A percentile compares a stretch with the other conserved stretches of the same genome.
Conservation (phyloP, 1,140 invertebrate species). For the Brachionus koreanus region DNA sequence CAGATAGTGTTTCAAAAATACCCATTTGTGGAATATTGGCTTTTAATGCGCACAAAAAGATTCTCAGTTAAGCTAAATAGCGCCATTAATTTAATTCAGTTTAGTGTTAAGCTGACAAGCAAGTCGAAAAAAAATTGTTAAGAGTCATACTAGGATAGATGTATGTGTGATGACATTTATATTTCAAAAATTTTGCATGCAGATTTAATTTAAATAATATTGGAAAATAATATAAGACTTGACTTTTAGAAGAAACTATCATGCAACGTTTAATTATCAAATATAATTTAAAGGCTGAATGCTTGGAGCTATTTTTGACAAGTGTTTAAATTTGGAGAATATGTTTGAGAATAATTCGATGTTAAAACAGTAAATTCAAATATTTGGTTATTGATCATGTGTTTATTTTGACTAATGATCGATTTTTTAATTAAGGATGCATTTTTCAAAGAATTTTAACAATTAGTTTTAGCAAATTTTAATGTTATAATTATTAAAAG, state of each 20-base stretch:
- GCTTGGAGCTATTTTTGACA: not conserved
- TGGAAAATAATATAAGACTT: not conserved
- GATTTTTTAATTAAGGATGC: not conserved
- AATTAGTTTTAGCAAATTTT: not conserved
- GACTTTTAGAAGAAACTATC: not conserved
- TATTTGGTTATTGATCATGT: no score
- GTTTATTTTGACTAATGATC: not conserved
- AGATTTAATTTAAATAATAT: not conserved
- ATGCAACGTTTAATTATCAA: not conserved
- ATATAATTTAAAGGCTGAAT: not conserved
- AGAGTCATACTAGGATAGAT: no score
- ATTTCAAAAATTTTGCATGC: not conserved
- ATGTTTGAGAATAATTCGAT: not conserved
- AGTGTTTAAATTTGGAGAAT: not conserved
- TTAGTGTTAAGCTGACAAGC: no score
- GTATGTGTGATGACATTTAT: not conserved
- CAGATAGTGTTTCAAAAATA: no score
- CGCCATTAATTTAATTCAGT: not conserved
- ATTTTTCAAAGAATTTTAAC: not conserved
- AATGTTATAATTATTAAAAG: not conserved
- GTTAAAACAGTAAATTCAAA: not conserved
- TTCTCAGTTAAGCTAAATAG: not conserved
- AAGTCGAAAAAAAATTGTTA: no score
- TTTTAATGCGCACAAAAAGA: not conserved
- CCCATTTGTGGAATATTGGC: not conserved